Base-by-base conservation (phyloP, 2,888 invertebrate species). In the Orthosia incerta region DNA sequence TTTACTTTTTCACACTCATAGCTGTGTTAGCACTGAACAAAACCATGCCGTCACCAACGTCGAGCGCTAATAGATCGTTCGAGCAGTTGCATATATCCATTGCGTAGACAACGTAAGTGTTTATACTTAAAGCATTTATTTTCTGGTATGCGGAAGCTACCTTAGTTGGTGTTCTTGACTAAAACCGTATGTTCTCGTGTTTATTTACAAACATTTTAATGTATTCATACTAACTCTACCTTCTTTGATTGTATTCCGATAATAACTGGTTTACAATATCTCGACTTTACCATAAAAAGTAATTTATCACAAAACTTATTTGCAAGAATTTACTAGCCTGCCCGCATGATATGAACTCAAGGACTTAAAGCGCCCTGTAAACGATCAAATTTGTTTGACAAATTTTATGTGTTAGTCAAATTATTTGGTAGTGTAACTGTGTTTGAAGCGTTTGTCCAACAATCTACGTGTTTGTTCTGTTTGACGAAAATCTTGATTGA, bases 1-100 rank as follows among this genome's bases (percentile, higher is more conserved):
- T 91, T 91, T 91, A 87, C 91, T 92, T 90, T 81, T 90, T 79
- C 91, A 84, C 84, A 76, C 85, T 81, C 84, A 88, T 96, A 97
- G 97, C 97, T 91, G 96, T 97, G 92, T 95, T 97, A 92, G 93
- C 95, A 91, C 96, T 97, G 89, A 97, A 97, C 95, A 93, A 92
- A 88, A 56, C 89, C 80, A 76, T 67, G 79, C 82, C 85, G 50
- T 78, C 84, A 71, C 75, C 88, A 82, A 74, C 81, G 81, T 82
- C 83, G 75, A 86, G 86, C 86, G 39, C 39, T 39, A 39, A 74
- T 85, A 79, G 63, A 76, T 71, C 87, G 7, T 39, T 9, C 39
- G 39, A 79, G 83, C 80, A 79, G 77, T 76, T 74, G 63, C 70
- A 68, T 81, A 69, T 67, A 72, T 26, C 69, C 79, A 79, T 78